Evolutionary conservation across 1,140 invertebrate species (phyloP).

Genomic region (Dufourea novaeangliae): DNA sequence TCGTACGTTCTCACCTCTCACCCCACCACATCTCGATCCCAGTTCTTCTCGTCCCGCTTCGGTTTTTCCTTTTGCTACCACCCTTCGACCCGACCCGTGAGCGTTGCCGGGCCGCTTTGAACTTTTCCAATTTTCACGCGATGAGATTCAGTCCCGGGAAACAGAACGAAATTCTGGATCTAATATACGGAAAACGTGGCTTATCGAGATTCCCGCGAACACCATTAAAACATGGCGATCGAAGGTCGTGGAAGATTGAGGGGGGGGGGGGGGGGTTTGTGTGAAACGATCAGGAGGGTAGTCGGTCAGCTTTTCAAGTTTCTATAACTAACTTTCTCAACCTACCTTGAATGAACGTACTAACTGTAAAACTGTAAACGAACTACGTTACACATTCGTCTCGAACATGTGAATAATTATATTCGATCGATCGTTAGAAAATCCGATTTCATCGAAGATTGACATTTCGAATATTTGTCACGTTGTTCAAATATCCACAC

Average conservation of each 20-base stretch:
- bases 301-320: no score
- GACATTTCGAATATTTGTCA: no score
- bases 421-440: no score
- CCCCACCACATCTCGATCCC: not conserved
- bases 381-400: no score
- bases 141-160: conserved; percentile 56
- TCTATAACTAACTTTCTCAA: no score
- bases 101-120: conserved; percentile 53
- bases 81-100: conserved; percentile 43
- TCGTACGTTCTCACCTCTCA: conserved; percentile 24
- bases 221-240: conserved; percentile 14
- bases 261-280: not conserved
- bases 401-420: no score
- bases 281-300: no score
- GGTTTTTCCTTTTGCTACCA: conserved; percentile 34
- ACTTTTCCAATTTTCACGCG: conserved; percentile 68
- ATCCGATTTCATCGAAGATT: no score
- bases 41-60: not conserved
- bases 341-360: no score
- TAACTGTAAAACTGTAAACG: no score
- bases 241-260: not conserved
- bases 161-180: conserved; percentile 48
- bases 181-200: conserved; percentile 49
- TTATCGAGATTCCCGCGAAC: conserved; percentile 37
- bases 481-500: no score